Percentiles rank a stretch among this genome's conserved stretches.
Conservation (phyloP, 2,113 vertebrate genomes). For the Cyrtonyx montezumae region DNA sequence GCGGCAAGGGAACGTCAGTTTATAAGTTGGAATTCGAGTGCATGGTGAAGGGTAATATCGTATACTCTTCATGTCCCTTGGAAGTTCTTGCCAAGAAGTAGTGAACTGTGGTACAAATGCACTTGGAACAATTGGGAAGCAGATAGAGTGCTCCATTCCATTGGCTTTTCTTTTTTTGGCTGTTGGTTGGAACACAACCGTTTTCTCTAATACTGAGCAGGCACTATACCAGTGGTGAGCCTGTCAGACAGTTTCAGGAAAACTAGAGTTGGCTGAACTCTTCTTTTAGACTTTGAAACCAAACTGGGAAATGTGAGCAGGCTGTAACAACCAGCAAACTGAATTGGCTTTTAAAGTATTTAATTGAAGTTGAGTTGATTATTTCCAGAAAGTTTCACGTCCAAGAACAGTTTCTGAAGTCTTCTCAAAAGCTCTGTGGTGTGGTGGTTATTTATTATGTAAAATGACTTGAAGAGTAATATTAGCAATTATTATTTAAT, state of each 20-base stretch:
- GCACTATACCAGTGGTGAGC: not conserved
- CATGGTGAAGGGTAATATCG: not conserved
- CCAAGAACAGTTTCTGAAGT: not conserved
- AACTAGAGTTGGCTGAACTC: not conserved
- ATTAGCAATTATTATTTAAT: constrained; percentile 37
- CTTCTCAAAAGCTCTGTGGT: not conserved
- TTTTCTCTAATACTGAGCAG: not conserved
- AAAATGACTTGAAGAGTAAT: too few relatives aligned
- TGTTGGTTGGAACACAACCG: not conserved
- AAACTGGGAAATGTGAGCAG: not conserved
- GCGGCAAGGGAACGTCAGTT: not conserved
- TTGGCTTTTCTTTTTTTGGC: not conserved
- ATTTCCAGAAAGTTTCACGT: not conserved
- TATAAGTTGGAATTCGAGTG: not conserved
- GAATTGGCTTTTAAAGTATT: not conserved
- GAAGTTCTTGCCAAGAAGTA: not conserved
- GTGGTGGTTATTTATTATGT: constrained; percentile 27
- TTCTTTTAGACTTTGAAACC: not conserved
- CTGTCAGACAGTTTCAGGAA: not conserved
- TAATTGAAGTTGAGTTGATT: not conserved
- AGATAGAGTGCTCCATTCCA: not conserved
- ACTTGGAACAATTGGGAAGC: not conserved
- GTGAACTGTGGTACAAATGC: not conserved
- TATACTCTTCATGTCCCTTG: not conserved
- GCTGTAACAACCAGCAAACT: not conserved